Evolutionary conservation across 2,797 vertebrate genomes (phyloP).

Genomic region (Betta splendens): DNA sequence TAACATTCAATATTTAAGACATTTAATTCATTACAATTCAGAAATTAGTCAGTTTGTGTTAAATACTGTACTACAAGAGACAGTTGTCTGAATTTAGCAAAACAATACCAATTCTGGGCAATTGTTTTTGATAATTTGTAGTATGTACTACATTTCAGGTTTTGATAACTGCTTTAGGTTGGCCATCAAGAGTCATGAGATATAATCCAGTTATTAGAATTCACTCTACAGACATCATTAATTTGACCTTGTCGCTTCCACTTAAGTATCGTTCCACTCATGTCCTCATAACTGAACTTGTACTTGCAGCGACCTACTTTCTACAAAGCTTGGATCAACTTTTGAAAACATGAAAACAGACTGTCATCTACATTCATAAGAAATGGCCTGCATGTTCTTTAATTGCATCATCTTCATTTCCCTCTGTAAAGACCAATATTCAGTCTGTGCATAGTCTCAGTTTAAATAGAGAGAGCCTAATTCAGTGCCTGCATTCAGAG

Average conservation of each 20-base stretch:
- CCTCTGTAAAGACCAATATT: conserved; percentile 2
- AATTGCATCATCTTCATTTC: conserved; percentile 9
- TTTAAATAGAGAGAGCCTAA: conserved; percentile 9
- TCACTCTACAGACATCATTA: conserved; percentile 31
- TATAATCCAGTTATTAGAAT: conserved; percentile 20
- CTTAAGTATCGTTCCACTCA: conserved; percentile 15
- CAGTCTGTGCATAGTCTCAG: not conserved
- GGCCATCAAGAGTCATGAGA: too few species aligned
- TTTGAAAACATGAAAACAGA: too few species aligned
- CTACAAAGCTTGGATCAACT: conserved; percentile 46
- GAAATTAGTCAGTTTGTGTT: too few species aligned
- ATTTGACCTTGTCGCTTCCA: conserved; percentile 23
- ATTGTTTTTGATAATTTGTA: too few species aligned
- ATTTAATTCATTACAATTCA: not conserved
- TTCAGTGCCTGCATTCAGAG: conserved; percentile 2
- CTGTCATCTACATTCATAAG: conserved; percentile 10
- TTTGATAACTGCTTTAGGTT: too few species aligned
- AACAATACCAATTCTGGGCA: too few species aligned
- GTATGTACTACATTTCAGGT: too few species aligned
- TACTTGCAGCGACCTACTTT: conserved; percentile 58
- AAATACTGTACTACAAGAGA: too few species aligned
- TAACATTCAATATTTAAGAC: not conserved
- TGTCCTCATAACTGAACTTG: conserved; percentile 42
- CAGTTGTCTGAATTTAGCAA: too few species aligned
- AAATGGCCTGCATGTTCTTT: conserved; percentile 12